Evolutionary conservation across 2,797 vertebrate species (phyloP).

Genomic region (Lutjanus argentimaculatus): DNA sequence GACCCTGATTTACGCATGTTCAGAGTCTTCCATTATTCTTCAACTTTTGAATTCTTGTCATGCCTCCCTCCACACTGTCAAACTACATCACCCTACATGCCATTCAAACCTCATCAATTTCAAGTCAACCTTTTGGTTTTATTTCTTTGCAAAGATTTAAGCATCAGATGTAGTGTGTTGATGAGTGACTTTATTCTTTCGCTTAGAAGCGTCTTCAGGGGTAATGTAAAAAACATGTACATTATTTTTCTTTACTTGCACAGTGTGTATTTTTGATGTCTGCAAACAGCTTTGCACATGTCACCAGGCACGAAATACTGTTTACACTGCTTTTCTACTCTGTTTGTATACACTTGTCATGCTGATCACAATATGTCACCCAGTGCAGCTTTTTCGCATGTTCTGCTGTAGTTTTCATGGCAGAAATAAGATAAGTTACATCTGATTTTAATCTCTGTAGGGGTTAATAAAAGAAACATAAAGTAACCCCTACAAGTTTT

Average conservation of each 20-base stretch:
- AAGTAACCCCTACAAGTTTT: not conserved
- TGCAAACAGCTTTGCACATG: not conserved
- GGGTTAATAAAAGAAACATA: not conserved
- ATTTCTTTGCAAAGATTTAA: not conserved
- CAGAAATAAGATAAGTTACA: not conserved
- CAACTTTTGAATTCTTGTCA: not conserved
- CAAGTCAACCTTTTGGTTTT: not conserved
- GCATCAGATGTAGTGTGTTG: not conserved
- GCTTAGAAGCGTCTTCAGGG: not conserved
- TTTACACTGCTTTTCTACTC: slow-evolving; percentile 6
- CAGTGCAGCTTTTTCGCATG: not conserved
- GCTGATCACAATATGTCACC: slow-evolving; percentile 20
- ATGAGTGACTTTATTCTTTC: slow-evolving; percentile 1
- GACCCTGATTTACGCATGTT: not conserved
- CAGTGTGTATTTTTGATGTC: slow-evolving; percentile 1
- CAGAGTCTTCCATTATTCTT: not conserved
- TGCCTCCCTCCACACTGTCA: not conserved
- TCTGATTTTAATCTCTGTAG: slow-evolving; percentile 1
- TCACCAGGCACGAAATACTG: not conserved
- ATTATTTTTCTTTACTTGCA: not conserved
- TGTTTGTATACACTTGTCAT: slow-evolving; percentile 14
- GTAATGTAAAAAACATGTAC: not conserved
- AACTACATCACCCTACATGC: not conserved
- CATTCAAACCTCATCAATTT: not conserved
- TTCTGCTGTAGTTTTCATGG: not conserved